phyloP scores from a whole-genome alignment of 2,113 vertebrate genomes.

The Elanus axillaris region DNA sequence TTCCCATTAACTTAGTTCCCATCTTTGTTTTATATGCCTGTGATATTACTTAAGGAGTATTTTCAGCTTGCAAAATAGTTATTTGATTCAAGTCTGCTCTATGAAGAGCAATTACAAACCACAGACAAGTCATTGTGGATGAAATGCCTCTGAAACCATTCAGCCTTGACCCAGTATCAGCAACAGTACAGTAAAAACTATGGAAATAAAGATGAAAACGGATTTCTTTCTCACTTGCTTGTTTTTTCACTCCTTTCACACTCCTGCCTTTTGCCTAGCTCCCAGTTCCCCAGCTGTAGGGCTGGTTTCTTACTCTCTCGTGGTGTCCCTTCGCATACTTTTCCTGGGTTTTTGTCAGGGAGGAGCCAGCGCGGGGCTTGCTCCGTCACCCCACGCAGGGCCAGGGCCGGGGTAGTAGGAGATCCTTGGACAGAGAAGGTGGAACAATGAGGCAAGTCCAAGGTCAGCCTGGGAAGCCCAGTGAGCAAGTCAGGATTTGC shows the following conservation, averaged over 20 bases:
- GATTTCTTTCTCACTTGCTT: neutral
- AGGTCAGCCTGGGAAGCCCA: neutral
- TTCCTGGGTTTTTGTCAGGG: neutral
- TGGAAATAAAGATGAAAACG: neutral
- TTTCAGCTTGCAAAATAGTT: neutral
- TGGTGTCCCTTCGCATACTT: fast-evolving
- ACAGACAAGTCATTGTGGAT: neutral
- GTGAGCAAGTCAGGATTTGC: neutral
- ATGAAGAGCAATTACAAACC: neutral
- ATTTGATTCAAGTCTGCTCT: neutral
- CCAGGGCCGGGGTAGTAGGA: neutral
- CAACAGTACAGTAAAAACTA: neutral
- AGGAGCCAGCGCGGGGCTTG: fast-evolving
- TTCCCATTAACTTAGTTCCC: neutral
- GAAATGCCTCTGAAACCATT: neutral
- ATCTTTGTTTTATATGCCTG: neutral
- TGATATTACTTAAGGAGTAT: neutral
- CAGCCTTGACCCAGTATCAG: neutral
- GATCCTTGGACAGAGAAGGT: neutral
- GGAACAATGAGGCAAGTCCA: neutral
- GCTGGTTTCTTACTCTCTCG: neutral
- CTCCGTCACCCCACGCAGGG: fast-evolving
- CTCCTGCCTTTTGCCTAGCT: neutral
- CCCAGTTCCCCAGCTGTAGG: neutral
- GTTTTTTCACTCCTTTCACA: neutral